phyloP scores from a whole-genome alignment of 1,140 invertebrate genomes.

The Drosophila dunni region DNA sequence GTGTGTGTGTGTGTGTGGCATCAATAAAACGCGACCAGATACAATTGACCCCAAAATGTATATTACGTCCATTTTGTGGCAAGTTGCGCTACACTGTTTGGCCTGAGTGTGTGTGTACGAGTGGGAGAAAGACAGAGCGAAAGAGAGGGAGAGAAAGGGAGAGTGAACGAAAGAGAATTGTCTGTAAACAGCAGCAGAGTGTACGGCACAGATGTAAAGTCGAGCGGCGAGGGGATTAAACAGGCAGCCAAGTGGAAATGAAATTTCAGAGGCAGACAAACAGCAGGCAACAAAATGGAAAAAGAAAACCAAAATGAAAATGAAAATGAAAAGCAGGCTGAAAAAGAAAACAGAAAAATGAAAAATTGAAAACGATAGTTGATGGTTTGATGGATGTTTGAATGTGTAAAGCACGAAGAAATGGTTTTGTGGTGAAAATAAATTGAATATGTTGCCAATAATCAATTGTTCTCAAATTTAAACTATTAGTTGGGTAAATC shows the following conservation, averaged over 20 bases:
- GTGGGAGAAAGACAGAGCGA: neutral
- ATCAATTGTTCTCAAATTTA: constrained; percentile 1
- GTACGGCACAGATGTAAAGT: constrained; percentile 12
- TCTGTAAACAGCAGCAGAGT: constrained; percentile 11
- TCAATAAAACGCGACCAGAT: constrained; percentile 27
- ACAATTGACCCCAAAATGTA: constrained; percentile 38
- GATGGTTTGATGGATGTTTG: constrained; percentile 1
- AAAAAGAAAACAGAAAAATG: no score
- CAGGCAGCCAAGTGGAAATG: constrained; percentile 29
- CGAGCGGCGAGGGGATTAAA: constrained; percentile 3
- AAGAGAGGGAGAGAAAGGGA: neutral
- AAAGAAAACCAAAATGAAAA: neutral
- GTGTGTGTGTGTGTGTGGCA: constrained; percentile 5
- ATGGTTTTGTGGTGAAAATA: constrained; percentile 27
- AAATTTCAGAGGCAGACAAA: constrained; percentile 20
- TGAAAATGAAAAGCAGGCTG: no score
- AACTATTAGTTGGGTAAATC: no score
- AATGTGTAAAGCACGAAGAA: constrained; percentile 2
- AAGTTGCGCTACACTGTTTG: neutral
- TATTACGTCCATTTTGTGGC: constrained; percentile 10
- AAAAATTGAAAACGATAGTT: constrained; percentile 22
- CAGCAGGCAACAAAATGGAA: neutral
- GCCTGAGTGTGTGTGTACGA: neutral
- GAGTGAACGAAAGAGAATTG: neutral
- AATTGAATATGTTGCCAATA: constrained; percentile 34